A percentile compares a stretch with the other conserved stretches of the same genome.
phyloP scores from a whole-genome alignment of 2,113 vertebrate genomes.

The Percopsis transmontana region DNA sequence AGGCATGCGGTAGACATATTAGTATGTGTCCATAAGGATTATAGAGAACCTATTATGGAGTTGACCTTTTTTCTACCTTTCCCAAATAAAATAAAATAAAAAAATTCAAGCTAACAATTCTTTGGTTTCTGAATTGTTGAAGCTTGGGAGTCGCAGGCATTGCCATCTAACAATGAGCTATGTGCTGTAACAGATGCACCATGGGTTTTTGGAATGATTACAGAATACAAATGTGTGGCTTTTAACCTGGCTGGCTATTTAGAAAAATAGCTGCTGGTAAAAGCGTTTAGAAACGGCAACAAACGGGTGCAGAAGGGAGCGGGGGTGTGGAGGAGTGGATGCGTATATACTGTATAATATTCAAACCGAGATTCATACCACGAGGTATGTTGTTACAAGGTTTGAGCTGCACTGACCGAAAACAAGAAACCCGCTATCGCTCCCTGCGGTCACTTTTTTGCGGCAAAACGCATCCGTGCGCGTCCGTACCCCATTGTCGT shows the following conservation, averaged over 20 bases:
- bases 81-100: constrained; percentile 21
- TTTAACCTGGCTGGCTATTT: not conserved
- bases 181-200: constrained; percentile 46
- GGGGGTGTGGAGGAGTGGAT: not conserved
- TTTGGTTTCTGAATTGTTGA: constrained; percentile 40
- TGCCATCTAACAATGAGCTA: constrained; percentile 51
- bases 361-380: constrained; percentile 48
- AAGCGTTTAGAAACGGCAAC: constrained; percentile 41
- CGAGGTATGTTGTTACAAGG: constrained; percentile 50
- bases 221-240: constrained; percentile 40
- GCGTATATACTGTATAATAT: not conserved
- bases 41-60: constrained; percentile 45
- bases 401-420: constrained; percentile 67
- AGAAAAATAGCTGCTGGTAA: constrained; percentile 1
- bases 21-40: constrained; percentile 9
- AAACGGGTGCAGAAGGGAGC: constrained; percentile 37
- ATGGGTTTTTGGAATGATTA: constrained; percentile 39
- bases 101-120: constrained; percentile 36
- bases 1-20: constrained; percentile 41
- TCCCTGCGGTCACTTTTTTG: constrained; percentile 58
- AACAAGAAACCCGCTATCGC: constrained; percentile 43
- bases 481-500: constrained; percentile 21
- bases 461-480: not conserved
- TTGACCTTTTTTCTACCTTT: constrained; percentile 16
- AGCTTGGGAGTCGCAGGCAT: constrained; percentile 35